Conservation (phyloP, 2,113 vertebrate species). For the Osmerus eperlanus region DNA sequence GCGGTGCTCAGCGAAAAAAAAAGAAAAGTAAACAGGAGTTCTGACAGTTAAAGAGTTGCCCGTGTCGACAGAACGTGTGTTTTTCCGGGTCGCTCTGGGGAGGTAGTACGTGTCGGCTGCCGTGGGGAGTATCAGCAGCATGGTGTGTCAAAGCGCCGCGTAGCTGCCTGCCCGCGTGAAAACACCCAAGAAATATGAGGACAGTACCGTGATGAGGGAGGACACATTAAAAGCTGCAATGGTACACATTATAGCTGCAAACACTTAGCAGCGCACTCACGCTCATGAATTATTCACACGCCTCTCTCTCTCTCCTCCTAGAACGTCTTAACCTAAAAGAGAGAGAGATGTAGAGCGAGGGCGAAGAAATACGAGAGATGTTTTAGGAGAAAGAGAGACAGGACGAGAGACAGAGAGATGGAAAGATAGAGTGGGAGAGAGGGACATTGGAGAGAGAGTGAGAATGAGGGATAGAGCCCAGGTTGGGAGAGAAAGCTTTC, state of each 20-base stretch:
- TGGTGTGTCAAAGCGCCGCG: not conserved
- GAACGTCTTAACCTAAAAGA: slow-evolving; percentile 9
- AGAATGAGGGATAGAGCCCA: no score
- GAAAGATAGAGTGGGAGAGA: no score
- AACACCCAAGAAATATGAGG: slow-evolving; percentile 33
- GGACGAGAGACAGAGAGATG: no score
- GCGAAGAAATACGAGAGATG: not conserved
- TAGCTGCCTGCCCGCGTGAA: not conserved
- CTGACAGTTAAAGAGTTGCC: slow-evolving; percentile 61
- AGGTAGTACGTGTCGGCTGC: no score
- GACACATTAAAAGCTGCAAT: slow-evolving; percentile 59
- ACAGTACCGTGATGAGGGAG: slow-evolving; percentile 44
- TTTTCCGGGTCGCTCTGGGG: slow-evolving; percentile 25
- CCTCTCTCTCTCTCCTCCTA: slow-evolving; percentile 24
- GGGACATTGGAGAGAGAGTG: no score
- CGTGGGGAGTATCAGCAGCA: not conserved
- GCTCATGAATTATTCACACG: slow-evolving; percentile 58
- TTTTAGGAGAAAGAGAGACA: no score
- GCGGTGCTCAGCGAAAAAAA: slow-evolving; percentile 35
- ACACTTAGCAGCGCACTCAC: slow-evolving; percentile 32
- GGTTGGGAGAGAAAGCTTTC: not conserved
- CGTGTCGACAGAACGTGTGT: slow-evolving; percentile 39
- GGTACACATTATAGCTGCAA: slow-evolving; percentile 35
- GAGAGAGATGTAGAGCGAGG: not conserved
- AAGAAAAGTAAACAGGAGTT: slow-evolving; percentile 61